Evolutionary conservation across 1,140 invertebrate genomes (phyloP).

Genomic region (Drosophila bifasciata): DNA sequence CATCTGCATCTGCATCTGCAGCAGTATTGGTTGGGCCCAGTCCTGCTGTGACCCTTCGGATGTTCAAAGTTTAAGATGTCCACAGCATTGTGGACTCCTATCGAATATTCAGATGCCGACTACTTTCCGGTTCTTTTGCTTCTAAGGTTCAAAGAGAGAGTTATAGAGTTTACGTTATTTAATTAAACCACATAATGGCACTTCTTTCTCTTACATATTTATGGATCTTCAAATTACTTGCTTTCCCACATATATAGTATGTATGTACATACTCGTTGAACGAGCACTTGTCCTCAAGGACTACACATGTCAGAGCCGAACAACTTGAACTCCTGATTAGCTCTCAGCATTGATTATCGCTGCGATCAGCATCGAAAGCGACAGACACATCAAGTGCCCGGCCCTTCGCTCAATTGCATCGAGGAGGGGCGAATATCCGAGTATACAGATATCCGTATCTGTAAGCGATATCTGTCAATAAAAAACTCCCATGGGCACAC

Average conservation of each 20-base stretch:
- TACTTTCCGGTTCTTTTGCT: no score
- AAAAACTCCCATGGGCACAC: slow-evolving; percentile 53
- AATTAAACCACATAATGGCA: no score
- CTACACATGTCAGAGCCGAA: slow-evolving; percentile 37
- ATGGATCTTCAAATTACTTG: background rate
- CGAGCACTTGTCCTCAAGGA: slow-evolving; percentile 52
- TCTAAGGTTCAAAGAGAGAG: no score
- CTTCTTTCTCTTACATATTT: no score
- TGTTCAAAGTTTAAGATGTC: no score
- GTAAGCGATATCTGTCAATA: slow-evolving; percentile 74
- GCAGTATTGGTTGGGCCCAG: no score
- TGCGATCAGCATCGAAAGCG: slow-evolving; percentile 46
- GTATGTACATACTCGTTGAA: slow-evolving; percentile 23
- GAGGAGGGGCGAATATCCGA: slow-evolving; percentile 53
- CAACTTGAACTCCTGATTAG: slow-evolving; percentile 66
- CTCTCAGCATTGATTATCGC: slow-evolving; percentile 52
- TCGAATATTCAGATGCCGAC: no score
- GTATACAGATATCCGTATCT: slow-evolving; percentile 26
- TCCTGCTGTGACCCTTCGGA: no score
- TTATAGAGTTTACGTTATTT: no score
- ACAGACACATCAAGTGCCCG: slow-evolving; percentile 49
- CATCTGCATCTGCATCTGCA: no score
- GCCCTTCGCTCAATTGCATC: slow-evolving; percentile 42
- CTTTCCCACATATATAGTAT: no score
- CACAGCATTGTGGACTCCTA: no score